phyloP scores from a whole-genome alignment of 2,113 vertebrate genomes.

The Microcebus tavaratra region DNA sequence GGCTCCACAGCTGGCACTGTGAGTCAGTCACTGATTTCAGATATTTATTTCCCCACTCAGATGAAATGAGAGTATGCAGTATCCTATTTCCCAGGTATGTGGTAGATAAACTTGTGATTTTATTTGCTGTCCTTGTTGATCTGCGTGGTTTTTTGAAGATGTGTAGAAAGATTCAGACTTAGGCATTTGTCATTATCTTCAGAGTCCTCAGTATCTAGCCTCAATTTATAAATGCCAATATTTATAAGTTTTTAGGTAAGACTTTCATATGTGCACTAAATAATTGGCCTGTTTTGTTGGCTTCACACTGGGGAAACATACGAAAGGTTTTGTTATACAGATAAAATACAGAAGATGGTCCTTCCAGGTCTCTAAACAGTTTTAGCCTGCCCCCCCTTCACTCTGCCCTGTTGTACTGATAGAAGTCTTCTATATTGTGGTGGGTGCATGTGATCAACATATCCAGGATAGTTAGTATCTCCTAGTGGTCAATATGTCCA shows the following conservation, averaged over 20 bases:
- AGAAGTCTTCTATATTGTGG: neutral
- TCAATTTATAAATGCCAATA: neutral
- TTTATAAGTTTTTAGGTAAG: neutral
- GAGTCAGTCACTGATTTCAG: neutral
- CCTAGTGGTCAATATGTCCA: neutral
- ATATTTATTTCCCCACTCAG: neutral
- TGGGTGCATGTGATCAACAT: neutral
- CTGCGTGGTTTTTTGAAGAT: neutral
- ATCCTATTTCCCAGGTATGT: neutral
- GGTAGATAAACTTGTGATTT: neutral
- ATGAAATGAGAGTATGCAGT: neutral
- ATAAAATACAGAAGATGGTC: neutral
- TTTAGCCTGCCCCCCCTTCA: neutral
- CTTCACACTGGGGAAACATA: neutral
- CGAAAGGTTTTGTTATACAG: neutral
- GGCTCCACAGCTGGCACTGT: neutral
- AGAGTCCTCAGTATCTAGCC: neutral
- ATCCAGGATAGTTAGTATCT: neutral
- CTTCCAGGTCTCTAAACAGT: neutral
- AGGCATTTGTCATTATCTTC: neutral
- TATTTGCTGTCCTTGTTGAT: neutral
- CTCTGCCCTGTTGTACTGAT: neutral
- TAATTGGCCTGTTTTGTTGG: neutral
- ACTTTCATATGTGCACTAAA: neutral
- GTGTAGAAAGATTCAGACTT: neutral